A percentile compares a stretch with the other conserved stretches of the same genome.
Conservation (phyloP, 2,888 invertebrate species). For the Andrena hattorfiana region DNA sequence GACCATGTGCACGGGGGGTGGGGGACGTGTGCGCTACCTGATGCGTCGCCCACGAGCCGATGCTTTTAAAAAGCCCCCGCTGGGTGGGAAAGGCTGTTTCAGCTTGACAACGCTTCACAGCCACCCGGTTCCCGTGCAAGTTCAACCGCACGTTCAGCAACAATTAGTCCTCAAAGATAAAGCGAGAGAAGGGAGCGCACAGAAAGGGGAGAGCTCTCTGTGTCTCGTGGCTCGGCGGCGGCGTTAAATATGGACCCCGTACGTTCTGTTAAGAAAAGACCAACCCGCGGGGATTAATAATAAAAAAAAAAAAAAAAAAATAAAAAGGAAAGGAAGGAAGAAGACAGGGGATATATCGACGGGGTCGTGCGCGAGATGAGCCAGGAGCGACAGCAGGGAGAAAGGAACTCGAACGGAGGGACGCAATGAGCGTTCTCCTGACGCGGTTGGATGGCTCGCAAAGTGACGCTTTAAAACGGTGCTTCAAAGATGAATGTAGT, state of each 20-base stretch:
- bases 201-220: no score
- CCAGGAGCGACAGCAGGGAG: constrained; percentile 8
- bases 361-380: background rate
- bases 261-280: constrained; percentile 46
- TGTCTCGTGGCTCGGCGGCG: background rate
- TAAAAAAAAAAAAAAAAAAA: constrained; percentile 35
- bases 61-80: constrained; percentile 51
- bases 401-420: constrained; percentile 5
- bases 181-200: constrained; percentile 10
- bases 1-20: background rate
- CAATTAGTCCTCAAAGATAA: constrained; percentile 63
- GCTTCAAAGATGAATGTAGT: constrained; percentile 40
- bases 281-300: constrained; percentile 37
- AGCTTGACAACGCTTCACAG: constrained; percentile 62
- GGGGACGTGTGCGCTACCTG: constrained; percentile 51
- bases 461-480: constrained; percentile 53
- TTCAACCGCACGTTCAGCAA: constrained; percentile 58
- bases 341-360: constrained; percentile 39
- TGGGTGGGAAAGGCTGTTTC: constrained; percentile 51
- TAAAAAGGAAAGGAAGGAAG: no score
- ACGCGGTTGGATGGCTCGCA: constrained; percentile 47
- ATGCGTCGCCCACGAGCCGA: constrained; percentile 61
- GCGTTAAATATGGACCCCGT: constrained; percentile 47
- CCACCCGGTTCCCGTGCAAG: constrained; percentile 42
- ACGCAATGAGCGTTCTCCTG: constrained; percentile 34